Conservation (phyloP, 1,140 invertebrate genomes). For the Ceratosolen solmsi region DNA sequence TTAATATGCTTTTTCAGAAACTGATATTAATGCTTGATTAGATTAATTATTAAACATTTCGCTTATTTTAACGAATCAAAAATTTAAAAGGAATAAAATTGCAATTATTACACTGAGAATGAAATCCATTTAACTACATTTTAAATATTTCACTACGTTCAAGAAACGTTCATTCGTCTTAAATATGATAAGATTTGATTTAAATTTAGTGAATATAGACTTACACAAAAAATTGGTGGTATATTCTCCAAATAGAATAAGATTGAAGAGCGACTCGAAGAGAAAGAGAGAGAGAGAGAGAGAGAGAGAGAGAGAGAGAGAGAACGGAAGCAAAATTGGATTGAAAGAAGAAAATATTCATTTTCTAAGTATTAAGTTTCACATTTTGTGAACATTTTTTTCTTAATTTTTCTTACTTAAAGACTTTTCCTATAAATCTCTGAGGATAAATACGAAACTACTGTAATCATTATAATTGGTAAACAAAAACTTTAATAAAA, state of each 20-base stretch:
- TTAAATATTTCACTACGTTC: not conserved
- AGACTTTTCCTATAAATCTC: not conserved
- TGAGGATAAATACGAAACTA: not conserved
- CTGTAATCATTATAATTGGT: not conserved
- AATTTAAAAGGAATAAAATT: not conserved
- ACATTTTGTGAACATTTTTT: not conserved
- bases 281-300: not conserved
- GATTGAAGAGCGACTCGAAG: too few relatives aligned
- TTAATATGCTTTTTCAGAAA: too few relatives aligned
- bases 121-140: not conserved
- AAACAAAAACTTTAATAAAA: not conserved
- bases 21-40: too few relatives aligned
- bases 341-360: not conserved
- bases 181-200: not conserved
- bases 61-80: too few relatives aligned
- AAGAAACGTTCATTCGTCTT: not conserved
- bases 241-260: too few relatives aligned
- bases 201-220: not conserved
- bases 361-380: not conserved
- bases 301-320: not conserved
- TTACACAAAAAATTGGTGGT: not conserved
- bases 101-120: not conserved
- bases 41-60: too few relatives aligned
- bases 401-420: not conserved
- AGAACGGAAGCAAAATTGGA: not conserved